phyloP scores from a whole-genome alignment of 1,140 invertebrate species.

The Lordiphosa clarofinis region DNA sequence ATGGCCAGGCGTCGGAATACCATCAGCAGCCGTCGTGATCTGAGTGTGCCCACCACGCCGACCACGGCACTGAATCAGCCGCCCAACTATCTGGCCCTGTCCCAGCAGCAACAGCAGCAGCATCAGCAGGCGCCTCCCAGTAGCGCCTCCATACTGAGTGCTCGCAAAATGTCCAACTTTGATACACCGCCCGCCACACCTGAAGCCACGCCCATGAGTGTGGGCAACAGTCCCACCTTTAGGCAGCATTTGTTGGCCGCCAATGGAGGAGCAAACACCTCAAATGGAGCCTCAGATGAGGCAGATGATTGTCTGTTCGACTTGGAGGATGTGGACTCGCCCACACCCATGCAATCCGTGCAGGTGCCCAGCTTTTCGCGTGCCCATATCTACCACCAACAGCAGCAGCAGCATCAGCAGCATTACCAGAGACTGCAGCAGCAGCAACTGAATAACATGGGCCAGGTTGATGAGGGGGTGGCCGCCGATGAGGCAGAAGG shows the following conservation, averaged over 20 bases:
- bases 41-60: conserved; percentile 59
- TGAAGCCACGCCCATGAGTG: conserved; percentile 78
- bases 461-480: conserved; percentile 55
- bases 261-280: conserved; percentile 6
- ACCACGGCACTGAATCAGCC: conserved; percentile 52
- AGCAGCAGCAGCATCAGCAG: conserved; percentile 23
- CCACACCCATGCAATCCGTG: conserved; percentile 15
- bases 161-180: conserved; percentile 70
- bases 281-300: conserved; percentile 24
- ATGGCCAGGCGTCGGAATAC: conserved; percentile 59
- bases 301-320: conserved; percentile 74
- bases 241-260: conserved; percentile 49
- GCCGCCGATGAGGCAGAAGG: conserved; percentile 72
- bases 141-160: conserved; percentile 26
- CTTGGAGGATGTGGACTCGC: conserved; percentile 61
- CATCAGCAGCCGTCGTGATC: conserved; percentile 63
- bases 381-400: conserved; percentile 20
- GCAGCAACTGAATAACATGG: conserved; percentile 55
- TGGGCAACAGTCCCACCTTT: conserved; percentile 78
- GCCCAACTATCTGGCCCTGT: conserved; percentile 41
- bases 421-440: conserved; percentile 36
- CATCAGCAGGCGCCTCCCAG: conserved; percentile 18
- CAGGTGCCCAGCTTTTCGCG: conserved; percentile 12
- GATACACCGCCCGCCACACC: conserved; percentile 79
- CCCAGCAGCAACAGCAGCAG: conserved; percentile 31